Percentiles rank a stretch among this genome's conserved stretches.
Evolutionary conservation across 2,888 invertebrate species (phyloP).

Genomic region (Monochamus alternatus): DNA sequence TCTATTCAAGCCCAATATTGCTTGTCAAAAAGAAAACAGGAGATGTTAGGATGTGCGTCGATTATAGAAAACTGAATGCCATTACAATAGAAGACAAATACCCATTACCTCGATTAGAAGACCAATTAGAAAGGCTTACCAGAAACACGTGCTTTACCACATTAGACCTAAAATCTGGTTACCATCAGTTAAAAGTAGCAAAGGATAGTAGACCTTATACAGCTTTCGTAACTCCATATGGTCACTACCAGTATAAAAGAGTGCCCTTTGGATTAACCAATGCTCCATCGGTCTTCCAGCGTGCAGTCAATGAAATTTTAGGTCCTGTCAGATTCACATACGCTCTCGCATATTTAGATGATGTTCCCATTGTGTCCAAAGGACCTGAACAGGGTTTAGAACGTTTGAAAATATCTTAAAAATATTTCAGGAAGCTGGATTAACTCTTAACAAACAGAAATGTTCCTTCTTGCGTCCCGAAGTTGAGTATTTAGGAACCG

Average conservation of each 20-base stretch:
- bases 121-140: conserved; percentile 27
- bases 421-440: conserved; percentile 12
- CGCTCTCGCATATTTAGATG: conserved; percentile 31
- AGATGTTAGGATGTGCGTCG: no score
- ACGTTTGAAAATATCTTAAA: conserved; percentile 24
- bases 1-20: conserved; percentile 9
- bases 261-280: conserved; percentile 32
- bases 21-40: no score
- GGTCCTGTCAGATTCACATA: conserved; percentile 10
- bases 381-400: conserved; percentile 25
- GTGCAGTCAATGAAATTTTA: conserved; percentile 32
- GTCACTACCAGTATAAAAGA: conserved; percentile 31
- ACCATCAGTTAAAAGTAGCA: conserved; percentile 19
- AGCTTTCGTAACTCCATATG: conserved; percentile 19
- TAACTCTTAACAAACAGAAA: conserved; percentile 33
- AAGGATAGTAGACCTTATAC: conserved; percentile 26
- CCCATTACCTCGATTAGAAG: conserved; percentile 22
- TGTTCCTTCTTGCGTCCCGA: conserved; percentile 27
- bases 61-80: no score
- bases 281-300: conserved; percentile 31
- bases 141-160: conserved; percentile 9
- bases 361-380: conserved; percentile 6
- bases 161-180: conserved; percentile 5
- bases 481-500: conserved; percentile 34
- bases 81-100: conserved; percentile 9